Conservation (phyloP, 2,888 invertebrate genomes). For the Busseola fusca region DNA sequence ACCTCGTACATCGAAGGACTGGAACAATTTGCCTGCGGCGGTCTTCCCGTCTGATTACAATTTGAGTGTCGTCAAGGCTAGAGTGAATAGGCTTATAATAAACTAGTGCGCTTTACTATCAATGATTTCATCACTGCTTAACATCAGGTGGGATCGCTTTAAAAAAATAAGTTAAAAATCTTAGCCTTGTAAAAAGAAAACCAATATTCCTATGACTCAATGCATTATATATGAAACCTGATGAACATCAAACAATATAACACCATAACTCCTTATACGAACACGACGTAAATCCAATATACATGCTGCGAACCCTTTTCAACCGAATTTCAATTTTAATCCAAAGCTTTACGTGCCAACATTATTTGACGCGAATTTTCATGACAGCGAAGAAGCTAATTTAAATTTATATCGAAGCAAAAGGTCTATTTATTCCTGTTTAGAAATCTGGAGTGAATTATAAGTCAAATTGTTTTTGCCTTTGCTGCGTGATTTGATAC, state of each 20-base stretch:
- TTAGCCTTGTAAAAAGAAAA: no score
- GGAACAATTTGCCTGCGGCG: no score
- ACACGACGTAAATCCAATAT: conserved; percentile 53
- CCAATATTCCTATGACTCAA: no score
- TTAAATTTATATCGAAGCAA: conserved; percentile 56
- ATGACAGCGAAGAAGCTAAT: conserved; percentile 40
- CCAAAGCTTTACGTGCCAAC: conserved; percentile 31
- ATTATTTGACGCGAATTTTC: conserved; percentile 31
- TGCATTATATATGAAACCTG: conserved; percentile 28
- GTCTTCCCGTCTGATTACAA: no score
- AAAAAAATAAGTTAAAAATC: no score
- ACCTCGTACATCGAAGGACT: no score
- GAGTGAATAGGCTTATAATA: no score
- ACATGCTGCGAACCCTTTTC: conserved; percentile 7
- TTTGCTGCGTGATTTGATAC: neutral
- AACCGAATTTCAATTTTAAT: conserved; percentile 42
- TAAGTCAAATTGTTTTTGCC: neutral
- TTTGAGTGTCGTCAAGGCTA: no score
- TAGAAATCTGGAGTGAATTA: conserved; percentile 16
- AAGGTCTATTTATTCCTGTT: conserved; percentile 33
- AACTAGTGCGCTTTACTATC: no score
- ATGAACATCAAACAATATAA: conserved; percentile 53
- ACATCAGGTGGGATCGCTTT: no score
- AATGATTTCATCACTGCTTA: no score
- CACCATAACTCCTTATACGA: conserved; percentile 36